A percentile compares a stretch with the other conserved stretches of the same genome.
These are phyloP conservation scores for Pseudochirops cupreus DNA, from an alignment of 2,797 vertebrate species.

Conservation along the genomic window DNA sequence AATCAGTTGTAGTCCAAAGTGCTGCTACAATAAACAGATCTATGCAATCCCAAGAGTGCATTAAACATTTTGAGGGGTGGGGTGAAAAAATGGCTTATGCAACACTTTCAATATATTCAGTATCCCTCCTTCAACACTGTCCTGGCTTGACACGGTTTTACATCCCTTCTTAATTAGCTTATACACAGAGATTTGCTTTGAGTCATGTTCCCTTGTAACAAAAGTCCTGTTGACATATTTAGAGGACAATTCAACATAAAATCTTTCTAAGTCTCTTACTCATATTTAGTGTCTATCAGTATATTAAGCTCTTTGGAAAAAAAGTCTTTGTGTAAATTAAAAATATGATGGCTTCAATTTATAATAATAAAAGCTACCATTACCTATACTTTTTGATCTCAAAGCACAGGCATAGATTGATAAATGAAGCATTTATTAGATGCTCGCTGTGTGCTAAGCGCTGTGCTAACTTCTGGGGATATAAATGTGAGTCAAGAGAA, in stretches of 20 bases:
- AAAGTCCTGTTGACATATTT: conserved; percentile 68
- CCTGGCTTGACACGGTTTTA: conserved; percentile 37
- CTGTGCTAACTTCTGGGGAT: neutral
- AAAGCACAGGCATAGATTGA: neutral
- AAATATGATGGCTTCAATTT: conserved; percentile 54
- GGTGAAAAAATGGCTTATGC: neutral
- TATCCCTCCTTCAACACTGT: conserved; percentile 9
- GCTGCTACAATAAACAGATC: neutral
- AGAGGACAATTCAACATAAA: conserved; percentile 67
- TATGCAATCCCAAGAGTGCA: neutral
- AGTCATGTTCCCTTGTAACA: conserved; percentile 51
- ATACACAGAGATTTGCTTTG: conserved; percentile 56
- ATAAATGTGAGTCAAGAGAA: neutral
- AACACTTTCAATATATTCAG: neutral
- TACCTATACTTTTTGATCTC: neutral
- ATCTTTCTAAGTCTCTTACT: conserved; percentile 60
- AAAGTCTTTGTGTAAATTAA: conserved; percentile 64
- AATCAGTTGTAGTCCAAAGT: neutral
- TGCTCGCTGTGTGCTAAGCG: too few relatives aligned
- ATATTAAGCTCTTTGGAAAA: conserved; percentile 69
- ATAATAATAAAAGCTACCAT: conserved; percentile 38
- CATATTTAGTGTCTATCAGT: conserved; percentile 53
- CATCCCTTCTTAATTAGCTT: conserved; percentile 70
- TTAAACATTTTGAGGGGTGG: conserved; percentile 21
- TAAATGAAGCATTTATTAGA: neutral